A percentile compares a stretch with the other conserved stretches of the same genome.
phyloP scores from a whole-genome alignment of 2,113 vertebrate genomes.

The Regulus satrapa region DNA sequence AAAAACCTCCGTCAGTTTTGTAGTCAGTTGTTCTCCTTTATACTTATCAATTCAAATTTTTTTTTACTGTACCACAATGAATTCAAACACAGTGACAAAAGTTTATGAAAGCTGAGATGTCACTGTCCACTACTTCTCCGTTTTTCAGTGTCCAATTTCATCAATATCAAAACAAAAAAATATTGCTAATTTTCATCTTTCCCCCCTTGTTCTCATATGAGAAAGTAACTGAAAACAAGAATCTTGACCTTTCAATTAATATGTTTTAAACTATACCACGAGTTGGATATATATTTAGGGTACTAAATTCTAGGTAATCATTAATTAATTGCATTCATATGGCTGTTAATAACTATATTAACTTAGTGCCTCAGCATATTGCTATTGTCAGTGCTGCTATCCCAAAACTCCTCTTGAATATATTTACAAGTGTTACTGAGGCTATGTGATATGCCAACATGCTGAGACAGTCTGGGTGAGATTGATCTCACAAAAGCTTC shows the following conservation, averaged over 20 bases:
- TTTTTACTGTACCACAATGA: neutral
- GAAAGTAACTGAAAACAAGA: neutral
- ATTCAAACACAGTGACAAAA: neutral
- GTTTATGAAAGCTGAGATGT: neutral
- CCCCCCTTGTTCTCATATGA: neutral
- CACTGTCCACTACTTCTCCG: neutral
- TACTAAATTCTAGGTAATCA: neutral
- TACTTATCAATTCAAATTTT: neutral
- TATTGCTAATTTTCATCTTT: neutral
- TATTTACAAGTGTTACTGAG: neutral
- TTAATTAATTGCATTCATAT: neutral
- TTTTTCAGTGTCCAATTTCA: neutral
- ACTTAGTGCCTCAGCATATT: neutral
- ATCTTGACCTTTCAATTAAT: neutral
- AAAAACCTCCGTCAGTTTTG: fast-evolving
- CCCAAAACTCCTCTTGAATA: neutral
- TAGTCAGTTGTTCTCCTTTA: neutral
- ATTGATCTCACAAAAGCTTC: neutral
- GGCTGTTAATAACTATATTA: neutral
- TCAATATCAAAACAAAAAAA: neutral
- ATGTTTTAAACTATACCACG: neutral
- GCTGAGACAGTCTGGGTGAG: neutral
- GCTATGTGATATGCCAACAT: neutral
- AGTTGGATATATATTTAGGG: neutral
- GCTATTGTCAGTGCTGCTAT: neutral